Evolutionary conservation across 2,113 vertebrate genomes (phyloP).

Genomic region (Centrocercus urophasianus): DNA sequence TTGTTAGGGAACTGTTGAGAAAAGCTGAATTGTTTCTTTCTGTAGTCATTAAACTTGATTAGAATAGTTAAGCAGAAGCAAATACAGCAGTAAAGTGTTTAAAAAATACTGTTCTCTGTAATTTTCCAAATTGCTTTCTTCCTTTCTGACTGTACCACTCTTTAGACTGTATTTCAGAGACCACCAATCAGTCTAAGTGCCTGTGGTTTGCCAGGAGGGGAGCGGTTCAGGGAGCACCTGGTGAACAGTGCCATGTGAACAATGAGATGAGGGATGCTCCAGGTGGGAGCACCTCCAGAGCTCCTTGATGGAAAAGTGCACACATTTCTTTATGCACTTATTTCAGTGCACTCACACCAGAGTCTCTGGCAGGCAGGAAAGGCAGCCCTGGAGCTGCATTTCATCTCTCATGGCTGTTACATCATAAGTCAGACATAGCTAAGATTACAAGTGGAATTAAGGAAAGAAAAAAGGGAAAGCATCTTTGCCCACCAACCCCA

Average conservation of each 20-base stretch:
- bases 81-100: not conserved
- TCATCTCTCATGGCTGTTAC: not conserved
- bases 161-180: constrained; percentile 3
- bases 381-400: not conserved
- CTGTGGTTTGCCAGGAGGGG: not conserved
- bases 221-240: not conserved
- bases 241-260: not conserved
- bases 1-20: not conserved
- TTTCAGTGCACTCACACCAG: not conserved
- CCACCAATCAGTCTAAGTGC: not conserved
- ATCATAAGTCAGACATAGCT: not conserved
- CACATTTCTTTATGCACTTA: not conserved
- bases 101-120: not conserved
- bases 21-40: not conserved
- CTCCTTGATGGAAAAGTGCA: not conserved
- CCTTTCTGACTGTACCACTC: not conserved
- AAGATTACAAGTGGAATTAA: not conserved
- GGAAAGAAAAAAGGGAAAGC: not conserved
- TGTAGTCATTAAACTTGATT: not conserved
- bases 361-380: not conserved
- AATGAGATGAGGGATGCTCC: not conserved
- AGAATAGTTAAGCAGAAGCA: not conserved
- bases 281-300: not conserved
- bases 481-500: not conserved
- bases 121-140: constrained; percentile 22